Base-by-base conservation (phyloP, 2,797 vertebrate species). In the Neosilurus hyrtlii region DNA sequence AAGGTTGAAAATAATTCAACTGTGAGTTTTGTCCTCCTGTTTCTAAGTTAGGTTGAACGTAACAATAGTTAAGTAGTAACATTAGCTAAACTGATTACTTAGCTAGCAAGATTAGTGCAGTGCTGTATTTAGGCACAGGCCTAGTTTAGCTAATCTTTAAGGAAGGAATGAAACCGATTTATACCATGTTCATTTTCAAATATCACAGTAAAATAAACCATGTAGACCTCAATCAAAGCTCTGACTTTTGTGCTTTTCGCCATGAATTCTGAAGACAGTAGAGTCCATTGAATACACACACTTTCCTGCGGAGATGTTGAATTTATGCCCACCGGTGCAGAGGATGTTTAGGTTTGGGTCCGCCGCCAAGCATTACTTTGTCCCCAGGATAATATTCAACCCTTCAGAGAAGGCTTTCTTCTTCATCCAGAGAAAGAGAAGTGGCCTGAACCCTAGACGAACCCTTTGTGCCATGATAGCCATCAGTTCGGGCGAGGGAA, bases 401-500 rank as follows among this genome's bases (percentile, higher is more conserved):
- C 35, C 76, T 54, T 54, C 54, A 22, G 75, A 76, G 56, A 52
- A 76, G 56, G 63, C 63, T 68, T 80, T 70, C 77, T 80, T 76
- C 65, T 20, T 83, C 12, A 16, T 57, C 26, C 63, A 67, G 20
- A 61, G 37, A 79, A 56, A 54, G 61, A 57, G 65, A 80, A 72
- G n/a, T 66, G 76, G 52, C 74, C 62, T 89, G 85, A 87, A 86
- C 86, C 85, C 82, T 83, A 75, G 43, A 30, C 86, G 86, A 89
- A 88, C 87, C 72, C 80, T 80, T 82, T 71, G 68, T 88, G 62
- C 83, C 74, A 70, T 70, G 75, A 89, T 86, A 85, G 56, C 76
- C 80, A 82, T 85, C 73, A 74, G 79, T 66, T 82, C 30, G 83
- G 82, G 78, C 52, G 24, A 83, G 24, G 71, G 78, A 83, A 85